Evolutionary conservation across 37 sponge, comb jelly and placozoan species (phyloP).

Genomic region (Ephydatia muelleri): DNA sequence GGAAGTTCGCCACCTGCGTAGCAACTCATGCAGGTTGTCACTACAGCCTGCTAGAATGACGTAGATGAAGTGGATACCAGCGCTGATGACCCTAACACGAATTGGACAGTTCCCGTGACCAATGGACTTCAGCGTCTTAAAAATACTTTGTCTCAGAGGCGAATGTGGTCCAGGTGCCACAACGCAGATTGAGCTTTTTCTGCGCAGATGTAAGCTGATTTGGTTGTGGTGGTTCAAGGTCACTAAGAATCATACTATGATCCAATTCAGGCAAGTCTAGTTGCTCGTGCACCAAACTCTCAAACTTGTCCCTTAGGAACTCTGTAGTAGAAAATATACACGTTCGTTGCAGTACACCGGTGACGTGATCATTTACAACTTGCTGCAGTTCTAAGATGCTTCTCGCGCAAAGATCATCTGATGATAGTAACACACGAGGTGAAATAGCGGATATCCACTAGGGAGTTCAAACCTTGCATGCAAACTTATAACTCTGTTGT

Average conservation of each 20-base stretch:
- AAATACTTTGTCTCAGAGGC: constrained; percentile 41
- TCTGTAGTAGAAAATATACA: background rate
- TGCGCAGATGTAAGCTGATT: background rate
- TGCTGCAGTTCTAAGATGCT: background rate
- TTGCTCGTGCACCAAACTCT: background rate
- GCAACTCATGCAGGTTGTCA: constrained; percentile 15
- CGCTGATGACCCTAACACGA: constrained; percentile 5
- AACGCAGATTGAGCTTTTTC: constrained; percentile 6
- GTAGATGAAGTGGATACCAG: constrained; percentile 18
- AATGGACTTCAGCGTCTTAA: constrained; percentile 26
- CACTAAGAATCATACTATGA: background rate
- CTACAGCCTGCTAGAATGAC: constrained; percentile 24
- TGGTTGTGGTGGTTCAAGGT: background rate
- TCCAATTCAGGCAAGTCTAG: background rate
- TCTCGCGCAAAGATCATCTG: background rate
- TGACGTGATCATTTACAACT: background rate
- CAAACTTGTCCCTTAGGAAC: background rate
- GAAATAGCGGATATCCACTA: background rate
- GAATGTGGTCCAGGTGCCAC: constrained; percentile 58
- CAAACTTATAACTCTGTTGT: background rate
- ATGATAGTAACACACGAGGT: background rate
- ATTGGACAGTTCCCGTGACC: constrained; percentile 32
- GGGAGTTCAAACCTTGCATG: background rate
- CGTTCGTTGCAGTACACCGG: background rate
- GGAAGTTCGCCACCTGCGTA: constrained; percentile 41